These are phyloP conservation scores for Drosophila maculinotata DNA, from an alignment of 2,888 invertebrate species.

Conservation along the genomic window DNA sequence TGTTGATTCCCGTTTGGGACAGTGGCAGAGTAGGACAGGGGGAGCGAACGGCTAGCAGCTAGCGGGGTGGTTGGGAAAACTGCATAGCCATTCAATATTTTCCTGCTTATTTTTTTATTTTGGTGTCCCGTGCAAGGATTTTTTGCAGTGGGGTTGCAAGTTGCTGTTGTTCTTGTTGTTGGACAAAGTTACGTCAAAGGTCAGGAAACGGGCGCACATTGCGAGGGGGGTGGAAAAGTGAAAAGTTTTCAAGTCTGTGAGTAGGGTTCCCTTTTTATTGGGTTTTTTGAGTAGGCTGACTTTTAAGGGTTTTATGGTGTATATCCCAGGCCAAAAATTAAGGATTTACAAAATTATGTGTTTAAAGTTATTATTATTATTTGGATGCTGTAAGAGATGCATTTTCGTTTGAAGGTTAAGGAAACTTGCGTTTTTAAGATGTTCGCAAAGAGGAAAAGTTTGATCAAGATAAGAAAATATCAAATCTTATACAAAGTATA, in stretches of 20 bases:
- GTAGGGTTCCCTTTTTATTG: slow-evolving; percentile 27
- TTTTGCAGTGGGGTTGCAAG: slow-evolving; percentile 52
- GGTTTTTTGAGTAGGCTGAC: slow-evolving; percentile 44
- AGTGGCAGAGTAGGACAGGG: slow-evolving; percentile 36
- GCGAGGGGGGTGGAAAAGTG: slow-evolving; percentile 28
- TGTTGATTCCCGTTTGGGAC: slow-evolving; percentile 69
- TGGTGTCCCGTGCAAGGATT: slow-evolving; percentile 48
- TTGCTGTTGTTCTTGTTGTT: slow-evolving; percentile 23
- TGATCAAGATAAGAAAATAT: too few species aligned
- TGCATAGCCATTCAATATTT: slow-evolving; percentile 46
- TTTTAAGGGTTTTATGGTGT: slow-evolving; percentile 43
- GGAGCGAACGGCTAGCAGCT: not conserved
- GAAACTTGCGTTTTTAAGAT: too few species aligned
- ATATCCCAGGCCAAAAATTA: slow-evolving; percentile 11
- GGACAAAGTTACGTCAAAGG: slow-evolving; percentile 70
- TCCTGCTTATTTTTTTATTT: slow-evolving; percentile 10
- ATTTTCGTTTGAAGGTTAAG: too few species aligned
- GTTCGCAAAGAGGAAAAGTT: too few species aligned
- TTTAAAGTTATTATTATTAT: too few species aligned
- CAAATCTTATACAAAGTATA: too few species aligned
- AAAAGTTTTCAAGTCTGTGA: slow-evolving; percentile 46
- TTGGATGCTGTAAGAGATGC: not conserved
- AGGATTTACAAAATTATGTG: slow-evolving; percentile 19
- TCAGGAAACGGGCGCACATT: slow-evolving; percentile 53
- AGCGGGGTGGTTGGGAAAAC: slow-evolving; percentile 47